These are phyloP conservation scores for Hemithea aestivaria DNA, from an alignment of 2,888 invertebrate genomes.

Conservation along the genomic window DNA sequence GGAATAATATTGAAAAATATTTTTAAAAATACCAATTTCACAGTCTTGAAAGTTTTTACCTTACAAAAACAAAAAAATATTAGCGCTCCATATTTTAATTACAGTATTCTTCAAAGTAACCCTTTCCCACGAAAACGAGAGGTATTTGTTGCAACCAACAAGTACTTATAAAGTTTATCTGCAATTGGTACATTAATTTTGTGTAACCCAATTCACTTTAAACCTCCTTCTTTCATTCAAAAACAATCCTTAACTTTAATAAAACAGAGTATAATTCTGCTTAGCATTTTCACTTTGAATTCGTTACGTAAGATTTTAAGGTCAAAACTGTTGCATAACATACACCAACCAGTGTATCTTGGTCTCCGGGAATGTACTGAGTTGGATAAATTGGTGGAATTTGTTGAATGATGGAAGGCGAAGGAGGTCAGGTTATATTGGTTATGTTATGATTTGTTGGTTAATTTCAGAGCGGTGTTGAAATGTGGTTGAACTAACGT, in stretches of 20 bases:
- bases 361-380: constrained; percentile 39
- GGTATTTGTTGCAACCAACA: constrained; percentile 7
- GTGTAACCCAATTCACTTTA: constrained; percentile 55
- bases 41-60: too few species aligned
- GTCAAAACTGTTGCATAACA: constrained; percentile 66
- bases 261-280: constrained; percentile 28
- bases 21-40: too few species aligned
- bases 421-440: constrained; percentile 31
- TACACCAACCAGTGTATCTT: constrained; percentile 41
- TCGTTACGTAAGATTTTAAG: constrained; percentile 71
- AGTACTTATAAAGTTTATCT: constrained; percentile 25
- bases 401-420: constrained; percentile 20
- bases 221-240: constrained; percentile 5
- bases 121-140: too few species aligned
- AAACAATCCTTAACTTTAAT: too few species aligned
- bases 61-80: too few species aligned
- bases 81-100: too few species aligned
- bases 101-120: too few species aligned
- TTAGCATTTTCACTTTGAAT: constrained; percentile 39
- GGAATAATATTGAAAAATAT: too few species aligned
- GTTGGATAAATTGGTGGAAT: constrained; percentile 21
- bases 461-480: constrained; percentile 61
- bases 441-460: constrained; percentile 44
- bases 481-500: constrained; percentile 42
- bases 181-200: constrained; percentile 45